Conservation (phyloP, 2,113 vertebrate species). For the Merops nubicus region DNA sequence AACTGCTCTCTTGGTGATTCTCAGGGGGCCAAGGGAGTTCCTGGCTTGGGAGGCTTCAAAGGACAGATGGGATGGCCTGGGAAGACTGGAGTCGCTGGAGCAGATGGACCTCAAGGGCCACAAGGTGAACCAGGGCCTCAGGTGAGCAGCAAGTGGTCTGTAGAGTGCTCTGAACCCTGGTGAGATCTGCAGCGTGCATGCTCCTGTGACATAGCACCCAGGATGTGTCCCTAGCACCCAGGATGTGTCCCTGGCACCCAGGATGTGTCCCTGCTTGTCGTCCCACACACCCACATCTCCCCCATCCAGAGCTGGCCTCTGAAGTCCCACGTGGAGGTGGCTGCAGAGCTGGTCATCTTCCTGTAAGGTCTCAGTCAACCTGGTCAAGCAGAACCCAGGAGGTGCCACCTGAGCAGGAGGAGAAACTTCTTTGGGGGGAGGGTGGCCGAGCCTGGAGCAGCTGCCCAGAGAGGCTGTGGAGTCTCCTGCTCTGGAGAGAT, state of each 20-base stretch:
- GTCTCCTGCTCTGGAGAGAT: background rate
- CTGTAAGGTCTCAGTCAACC: background rate
- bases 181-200: background rate
- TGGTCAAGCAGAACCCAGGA: background rate
- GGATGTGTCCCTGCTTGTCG: background rate
- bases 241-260: too few relatives aligned
- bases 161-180: background rate
- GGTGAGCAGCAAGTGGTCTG: conserved; percentile 62
- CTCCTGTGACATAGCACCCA: background rate
- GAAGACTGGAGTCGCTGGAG: conserved; percentile 68
- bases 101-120: conserved; percentile 71
- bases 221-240: too few relatives aligned
- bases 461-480: background rate
- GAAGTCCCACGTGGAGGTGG: background rate
- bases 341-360: background rate
- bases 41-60: conserved; percentile 86
- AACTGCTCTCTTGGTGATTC: background rate
- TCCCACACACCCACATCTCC: background rate
- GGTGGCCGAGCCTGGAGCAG: background rate
- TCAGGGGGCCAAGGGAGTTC: conserved; percentile 82
- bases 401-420: too few relatives aligned
- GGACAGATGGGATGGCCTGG: conserved; percentile 80
- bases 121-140: conserved; percentile 78
- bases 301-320: too few relatives aligned
- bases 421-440: background rate